phyloP scores from a whole-genome alignment of 1,140 invertebrate species.

The Micrasema longulum region DNA sequence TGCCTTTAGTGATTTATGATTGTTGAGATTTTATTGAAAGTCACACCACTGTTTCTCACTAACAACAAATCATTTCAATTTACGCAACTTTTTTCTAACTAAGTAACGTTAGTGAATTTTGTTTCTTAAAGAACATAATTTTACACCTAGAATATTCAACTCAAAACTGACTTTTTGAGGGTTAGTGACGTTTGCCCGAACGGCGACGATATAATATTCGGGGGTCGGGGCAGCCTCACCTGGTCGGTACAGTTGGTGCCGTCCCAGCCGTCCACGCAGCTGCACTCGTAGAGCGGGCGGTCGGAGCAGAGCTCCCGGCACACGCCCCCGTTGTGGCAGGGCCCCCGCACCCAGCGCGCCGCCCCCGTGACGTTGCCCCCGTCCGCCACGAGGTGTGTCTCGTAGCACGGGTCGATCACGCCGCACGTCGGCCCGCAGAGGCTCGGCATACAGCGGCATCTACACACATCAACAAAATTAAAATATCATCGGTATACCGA shows the following conservation, averaged over 20 bases:
- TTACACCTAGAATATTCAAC: no score
- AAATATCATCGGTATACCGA: no score
- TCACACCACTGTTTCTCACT: no score
- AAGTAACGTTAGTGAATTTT: no score
- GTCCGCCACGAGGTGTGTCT: conserved; percentile 16
- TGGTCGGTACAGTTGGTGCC: conserved; percentile 79
- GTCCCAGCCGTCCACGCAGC: conserved; percentile 72
- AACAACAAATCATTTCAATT: no score
- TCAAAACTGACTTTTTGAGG: no score
- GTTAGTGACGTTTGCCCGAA: no score
- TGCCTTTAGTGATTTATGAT: no score
- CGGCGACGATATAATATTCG: no score
- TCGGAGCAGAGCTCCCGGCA: conserved; percentile 74
- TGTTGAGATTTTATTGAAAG: no score
- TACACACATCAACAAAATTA: conserved; percentile 49
- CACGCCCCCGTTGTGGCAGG: conserved; percentile 76
- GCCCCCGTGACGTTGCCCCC: conserved; percentile 11
- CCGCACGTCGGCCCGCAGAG: conserved; percentile 80
- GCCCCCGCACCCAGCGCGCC: conserved; percentile 58
- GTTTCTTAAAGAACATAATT: no score
- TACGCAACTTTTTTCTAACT: no score
- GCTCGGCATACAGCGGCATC: conserved; percentile 69
- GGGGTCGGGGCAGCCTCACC: conserved; percentile 64
- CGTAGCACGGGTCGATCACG: conserved; percentile 76
- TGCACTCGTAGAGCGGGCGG: conserved; percentile 72